Conservation (phyloP, 2,113 vertebrate species). For the Anguilla japonica region DNA sequence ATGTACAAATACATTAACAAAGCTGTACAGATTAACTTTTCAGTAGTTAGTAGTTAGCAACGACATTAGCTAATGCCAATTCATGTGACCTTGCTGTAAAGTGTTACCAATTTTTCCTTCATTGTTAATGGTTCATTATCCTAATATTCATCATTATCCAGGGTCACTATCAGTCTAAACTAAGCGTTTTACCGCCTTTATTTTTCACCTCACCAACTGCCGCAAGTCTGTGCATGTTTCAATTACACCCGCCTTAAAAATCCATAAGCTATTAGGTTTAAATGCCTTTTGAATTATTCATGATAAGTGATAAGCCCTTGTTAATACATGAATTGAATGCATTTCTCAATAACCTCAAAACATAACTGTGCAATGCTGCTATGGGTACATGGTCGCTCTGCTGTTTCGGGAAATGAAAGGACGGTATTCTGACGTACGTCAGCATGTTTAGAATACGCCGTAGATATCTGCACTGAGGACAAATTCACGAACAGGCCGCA, state of each 20-base stretch:
- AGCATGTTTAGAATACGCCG: not conserved
- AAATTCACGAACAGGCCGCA: not conserved
- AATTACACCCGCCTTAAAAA: not conserved
- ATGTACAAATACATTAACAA: too few species aligned
- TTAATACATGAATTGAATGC: not conserved
- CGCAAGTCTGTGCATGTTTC: not conserved
- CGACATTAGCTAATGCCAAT: too few species aligned
- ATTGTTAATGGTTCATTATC: not conserved
- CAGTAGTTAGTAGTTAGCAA: too few species aligned
- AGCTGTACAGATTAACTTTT: too few species aligned
- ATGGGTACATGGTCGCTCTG: not conserved
- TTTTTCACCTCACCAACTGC: not conserved
- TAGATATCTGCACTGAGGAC: too few species aligned
- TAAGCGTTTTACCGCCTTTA: not conserved
- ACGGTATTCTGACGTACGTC: not conserved
- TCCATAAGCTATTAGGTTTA: not conserved
- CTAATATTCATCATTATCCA: too few species aligned
- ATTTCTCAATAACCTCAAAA: not conserved
- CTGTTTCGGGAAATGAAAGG: not conserved
- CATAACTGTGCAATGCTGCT: not conserved
- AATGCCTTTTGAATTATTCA: not conserved
- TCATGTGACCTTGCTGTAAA: too few species aligned
- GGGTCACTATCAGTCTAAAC: not conserved
- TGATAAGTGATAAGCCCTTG: not conserved
- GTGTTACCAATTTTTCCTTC: not conserved